Percentiles rank a stretch among this genome's conserved stretches.
These are phyloP conservation scores for Amphipyra berbera DNA, from an alignment of 2,888 invertebrate species.

Conservation along the genomic window DNA sequence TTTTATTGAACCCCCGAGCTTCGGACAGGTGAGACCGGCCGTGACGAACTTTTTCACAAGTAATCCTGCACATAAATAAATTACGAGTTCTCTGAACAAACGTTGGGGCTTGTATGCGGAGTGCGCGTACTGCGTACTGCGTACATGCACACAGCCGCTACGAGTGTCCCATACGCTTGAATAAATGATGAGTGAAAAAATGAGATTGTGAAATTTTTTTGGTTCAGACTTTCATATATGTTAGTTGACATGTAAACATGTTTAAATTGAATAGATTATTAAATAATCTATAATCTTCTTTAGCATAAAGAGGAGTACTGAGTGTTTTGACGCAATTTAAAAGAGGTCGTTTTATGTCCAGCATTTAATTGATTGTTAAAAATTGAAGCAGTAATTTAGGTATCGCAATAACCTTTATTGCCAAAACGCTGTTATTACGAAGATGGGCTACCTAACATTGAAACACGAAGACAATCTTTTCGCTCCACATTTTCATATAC, in stretches of 20 bases:
- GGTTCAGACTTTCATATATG: slow-evolving; percentile 7
- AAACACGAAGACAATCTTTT: too few species aligned
- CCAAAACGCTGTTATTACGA: too few species aligned
- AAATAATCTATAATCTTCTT: too few species aligned
- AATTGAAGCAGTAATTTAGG: too few species aligned
- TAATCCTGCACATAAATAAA: slow-evolving; percentile 71
- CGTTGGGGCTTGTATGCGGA: slow-evolving; percentile 37
- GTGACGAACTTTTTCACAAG: slow-evolving; percentile 68
- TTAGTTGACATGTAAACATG: not conserved
- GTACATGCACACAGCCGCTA: slow-evolving; percentile 19
- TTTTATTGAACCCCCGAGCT: slow-evolving; percentile 80
- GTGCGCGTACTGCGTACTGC: slow-evolving; percentile 13
- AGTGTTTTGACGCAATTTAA: too few species aligned
- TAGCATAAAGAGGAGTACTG: too few species aligned
- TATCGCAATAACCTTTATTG: too few species aligned
- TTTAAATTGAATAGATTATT: too few species aligned
- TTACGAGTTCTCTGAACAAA: slow-evolving; percentile 57
- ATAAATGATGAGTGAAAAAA: slow-evolving; percentile 57
- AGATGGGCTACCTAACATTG: too few species aligned
- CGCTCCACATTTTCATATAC: too few species aligned
- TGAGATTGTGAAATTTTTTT: slow-evolving; percentile 44
- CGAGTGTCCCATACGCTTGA: slow-evolving; percentile 37
- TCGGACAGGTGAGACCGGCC: slow-evolving; percentile 71
- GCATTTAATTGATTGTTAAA: too few species aligned
- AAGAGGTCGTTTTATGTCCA: too few species aligned